A percentile compares a stretch with the other conserved stretches of the same genome.
These are phyloP conservation scores for Pantherophis alleghaniensis DNA, from an alignment of 2,797 vertebrate species.

Conservation along the genomic window DNA sequence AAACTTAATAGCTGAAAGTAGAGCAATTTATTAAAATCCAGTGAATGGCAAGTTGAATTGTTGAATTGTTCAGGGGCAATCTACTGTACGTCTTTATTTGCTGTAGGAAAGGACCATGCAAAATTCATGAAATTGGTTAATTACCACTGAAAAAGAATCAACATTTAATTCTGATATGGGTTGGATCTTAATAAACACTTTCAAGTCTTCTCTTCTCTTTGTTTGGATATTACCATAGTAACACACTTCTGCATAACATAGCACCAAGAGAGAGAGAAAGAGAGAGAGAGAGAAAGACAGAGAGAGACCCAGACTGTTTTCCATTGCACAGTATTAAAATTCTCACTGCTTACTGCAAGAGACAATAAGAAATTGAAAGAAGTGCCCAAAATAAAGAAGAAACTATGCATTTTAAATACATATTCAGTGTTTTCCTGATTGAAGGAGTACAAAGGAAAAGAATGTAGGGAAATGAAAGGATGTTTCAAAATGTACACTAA, in stretches of 20 bases:
- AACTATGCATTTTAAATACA: not conserved
- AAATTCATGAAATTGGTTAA: not conserved
- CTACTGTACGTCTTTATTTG: not conserved
- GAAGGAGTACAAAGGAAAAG: not conserved
- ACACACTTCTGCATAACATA: not conserved
- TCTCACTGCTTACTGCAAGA: not conserved
- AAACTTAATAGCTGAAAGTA: not conserved
- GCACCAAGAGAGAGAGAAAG: not conserved
- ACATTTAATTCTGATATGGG: not conserved
- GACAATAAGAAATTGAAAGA: not conserved
- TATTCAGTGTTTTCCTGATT: not conserved
- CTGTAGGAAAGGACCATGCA: not conserved
- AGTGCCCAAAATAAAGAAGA: not conserved
- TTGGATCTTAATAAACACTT: conserved; percentile 18
- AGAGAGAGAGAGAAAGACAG: not conserved
- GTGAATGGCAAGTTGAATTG: not conserved
- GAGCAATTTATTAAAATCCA: not conserved
- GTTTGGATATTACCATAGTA: conserved; percentile 34
- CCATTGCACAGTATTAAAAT: not conserved
- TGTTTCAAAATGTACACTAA: not conserved
- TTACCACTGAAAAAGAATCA: conserved; percentile 7
- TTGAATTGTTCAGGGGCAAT: not conserved
- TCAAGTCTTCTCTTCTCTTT: conserved; percentile 11
- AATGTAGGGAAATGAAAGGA: not conserved
- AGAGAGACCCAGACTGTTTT: not conserved